phyloP scores from a whole-genome alignment of 1,140 invertebrate genomes.

The Sesamia nonagrioides region DNA sequence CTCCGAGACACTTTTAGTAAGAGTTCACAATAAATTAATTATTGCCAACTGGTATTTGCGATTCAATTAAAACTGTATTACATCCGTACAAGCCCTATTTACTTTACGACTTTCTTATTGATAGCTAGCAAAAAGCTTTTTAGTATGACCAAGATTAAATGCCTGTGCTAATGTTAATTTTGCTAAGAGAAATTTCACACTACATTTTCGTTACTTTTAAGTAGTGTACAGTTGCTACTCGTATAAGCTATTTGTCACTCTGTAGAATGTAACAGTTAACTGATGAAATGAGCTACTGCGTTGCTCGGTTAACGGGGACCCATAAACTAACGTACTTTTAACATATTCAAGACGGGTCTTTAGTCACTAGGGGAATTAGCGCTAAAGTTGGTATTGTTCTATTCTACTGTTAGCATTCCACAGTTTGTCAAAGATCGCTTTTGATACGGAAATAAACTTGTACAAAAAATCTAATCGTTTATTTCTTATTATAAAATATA shows the following conservation, averaged over 20 bases:
- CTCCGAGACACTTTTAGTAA: not conserved
- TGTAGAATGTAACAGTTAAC: not conserved
- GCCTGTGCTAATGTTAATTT: not conserved
- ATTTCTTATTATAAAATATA: not conserved
- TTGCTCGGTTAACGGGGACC: not conserved
- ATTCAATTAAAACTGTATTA: not conserved
- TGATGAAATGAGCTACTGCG: conserved; percentile 3
- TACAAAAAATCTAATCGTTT: no score
- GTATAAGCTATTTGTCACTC: not conserved
- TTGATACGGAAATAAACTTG: not conserved
- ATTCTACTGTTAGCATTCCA: not conserved
- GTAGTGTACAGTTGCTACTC: not conserved
- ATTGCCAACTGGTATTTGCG: not conserved
- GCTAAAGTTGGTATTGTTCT: not conserved
- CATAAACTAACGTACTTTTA: not conserved
- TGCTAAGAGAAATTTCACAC: not conserved
- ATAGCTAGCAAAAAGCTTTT: not conserved
- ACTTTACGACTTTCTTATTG: not conserved
- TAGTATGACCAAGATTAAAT: not conserved
- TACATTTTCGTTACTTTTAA: not conserved
- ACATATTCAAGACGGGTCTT: not conserved
- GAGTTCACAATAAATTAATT: not conserved
- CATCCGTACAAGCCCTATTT: not conserved
- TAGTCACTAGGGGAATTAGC: not conserved
- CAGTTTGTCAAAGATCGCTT: not conserved